A percentile compares a stretch with the other conserved stretches of the same genome.
Evolutionary conservation across 2,888 invertebrate species (phyloP).

Genomic region (Stenodera caucasica): DNA sequence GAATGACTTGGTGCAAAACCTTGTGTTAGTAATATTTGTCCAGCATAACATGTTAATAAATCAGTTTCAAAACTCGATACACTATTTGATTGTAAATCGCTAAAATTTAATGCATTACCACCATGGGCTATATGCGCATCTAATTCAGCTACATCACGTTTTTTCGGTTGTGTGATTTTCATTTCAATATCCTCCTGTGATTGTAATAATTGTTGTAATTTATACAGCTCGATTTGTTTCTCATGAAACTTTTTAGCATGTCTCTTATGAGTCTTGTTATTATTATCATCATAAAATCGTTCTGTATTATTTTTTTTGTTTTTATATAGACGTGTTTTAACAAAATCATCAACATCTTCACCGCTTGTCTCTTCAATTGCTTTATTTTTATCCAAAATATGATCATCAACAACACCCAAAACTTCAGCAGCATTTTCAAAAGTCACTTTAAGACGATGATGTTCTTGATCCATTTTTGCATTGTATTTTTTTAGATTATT

Average conservation of each 20-base stretch:
- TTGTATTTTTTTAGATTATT: slow-evolving; percentile 67
- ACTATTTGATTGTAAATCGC: slow-evolving; percentile 60
- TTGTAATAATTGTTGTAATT: slow-evolving; percentile 31
- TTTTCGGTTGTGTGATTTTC: slow-evolving; percentile 19
- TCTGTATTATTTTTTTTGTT: slow-evolving; percentile 21
- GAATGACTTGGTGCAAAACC: slow-evolving; percentile 69
- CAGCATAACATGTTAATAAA: slow-evolving; percentile 74
- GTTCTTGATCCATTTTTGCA: slow-evolving; percentile 62
- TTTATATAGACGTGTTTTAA: slow-evolving; percentile 35
- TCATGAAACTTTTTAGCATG: slow-evolving; percentile 20
- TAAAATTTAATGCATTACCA: slow-evolving; percentile 67
- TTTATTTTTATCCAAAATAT: slow-evolving; percentile 32
- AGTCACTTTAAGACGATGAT: slow-evolving; percentile 58
- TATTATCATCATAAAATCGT: slow-evolving; percentile 23
- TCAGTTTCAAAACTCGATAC: slow-evolving; percentile 84
- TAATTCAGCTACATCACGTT: slow-evolving; percentile 49
- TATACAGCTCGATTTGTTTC: slow-evolving; percentile 24
- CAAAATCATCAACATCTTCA: slow-evolving; percentile 33
- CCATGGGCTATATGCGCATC: slow-evolving; percentile 78
- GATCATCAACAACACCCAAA: slow-evolving; percentile 46
- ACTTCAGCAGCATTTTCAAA: slow-evolving; percentile 63
- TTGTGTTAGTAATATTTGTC: slow-evolving; percentile 72
- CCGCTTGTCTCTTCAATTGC: slow-evolving; percentile 40
- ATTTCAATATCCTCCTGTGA: slow-evolving; percentile 29
- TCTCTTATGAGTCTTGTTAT: slow-evolving; percentile 20